Evolutionary conservation across 2,113 vertebrate species (phyloP), one percentile per base, ranked within the genome.

Genomic region (Promerops cafer): DNA sequence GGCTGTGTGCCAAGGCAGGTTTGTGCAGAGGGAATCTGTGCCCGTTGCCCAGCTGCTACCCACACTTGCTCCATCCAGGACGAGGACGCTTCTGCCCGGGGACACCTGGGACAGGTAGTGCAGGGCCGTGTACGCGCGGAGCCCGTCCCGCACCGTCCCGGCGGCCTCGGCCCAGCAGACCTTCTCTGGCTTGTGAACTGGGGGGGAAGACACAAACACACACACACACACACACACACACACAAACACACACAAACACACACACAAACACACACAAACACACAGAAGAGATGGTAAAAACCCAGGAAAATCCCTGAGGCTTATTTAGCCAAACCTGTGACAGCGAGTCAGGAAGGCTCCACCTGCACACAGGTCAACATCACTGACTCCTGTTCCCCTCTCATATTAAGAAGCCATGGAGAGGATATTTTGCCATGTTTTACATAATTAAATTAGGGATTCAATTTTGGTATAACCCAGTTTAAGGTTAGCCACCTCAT

Each of bases 41-140:
- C 12, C 3, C 18, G 0, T 0, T 52, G 47, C 40, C 53, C 63
- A 50, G 49, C 49, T 52, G 92, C 65, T 96, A 99, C 99, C 3
- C 98, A 99, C 99, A 93, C 98, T 99, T 44, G 98, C 99, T 94
- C 99, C 99, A 16, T 99, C 99, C 97, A 99, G 96, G 49, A 99
- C 97, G 30, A 99, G 98, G 44, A 99, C 98, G 7, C 98, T 98
- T 42, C 98, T 98, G 61, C 99, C 99, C 5, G 98, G 97, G 30
- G 98, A 98, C 93, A 99, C 97, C 35, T 94, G 98, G 68, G 98
- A 98, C 49, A 99, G 98, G 44, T 98, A 99, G 96, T 99, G 99
- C 24, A 99, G 98, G 40, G 99, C 99, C 3, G 98, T 99, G 90
- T 99, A 99, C 1, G 98, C 99, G 31, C 97, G 95, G 4, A 99